Base-by-base conservation (phyloP, 2,113 vertebrate genomes). In the Maccullochella peelii region DNA sequence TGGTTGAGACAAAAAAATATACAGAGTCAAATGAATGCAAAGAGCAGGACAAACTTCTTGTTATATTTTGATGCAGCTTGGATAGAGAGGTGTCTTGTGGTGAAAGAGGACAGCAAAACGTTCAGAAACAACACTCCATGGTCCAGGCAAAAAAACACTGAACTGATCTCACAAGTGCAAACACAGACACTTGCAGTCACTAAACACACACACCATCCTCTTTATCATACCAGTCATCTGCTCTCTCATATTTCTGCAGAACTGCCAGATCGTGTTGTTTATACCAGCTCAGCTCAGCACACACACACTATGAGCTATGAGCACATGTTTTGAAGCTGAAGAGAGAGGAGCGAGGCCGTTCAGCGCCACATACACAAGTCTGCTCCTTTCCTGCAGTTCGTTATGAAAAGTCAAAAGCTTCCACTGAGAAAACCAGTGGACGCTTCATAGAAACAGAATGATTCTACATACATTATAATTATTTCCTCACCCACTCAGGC, bases 191-290 rank as follows among this genome's bases (percentile, higher is more conserved):
- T 49, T 30, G 25, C 9, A 15, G 7, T 49, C 50, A 49, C 42
- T 10, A 52, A 7, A 38, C 38, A 63, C 73, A 67, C 21, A 57
- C 67, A n/a, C 15, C 16, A 72, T 57, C 61, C 47, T 77, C 54
- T 36, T 50, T 61, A 74, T 82, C 27, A 74, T 36, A 55, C 16
- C 7, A 8, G 71, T 85, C 81, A 82, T 72, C 57, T 80, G 40
- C 68, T 80, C 27, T 36, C 54, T 83, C 57, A 52, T 57, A 73
- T 84, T 79, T 57, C 62, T 82, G 69, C 58, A 72, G 61, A 62
- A 72, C 42, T 80, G 47, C 54, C 80, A 86, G 68, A 82, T 73
- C 27, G 40, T 68, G 77, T 77, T 88, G 69, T 89, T 80, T 82
- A 74, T 50, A 73, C 54, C 77, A 40, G 68, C 54, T 80, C 52